A percentile compares a stretch with the other conserved stretches of the same genome.
Evolutionary conservation across 2,113 vertebrate genomes (phyloP).

Genomic region (Xenus cinereus): DNA sequence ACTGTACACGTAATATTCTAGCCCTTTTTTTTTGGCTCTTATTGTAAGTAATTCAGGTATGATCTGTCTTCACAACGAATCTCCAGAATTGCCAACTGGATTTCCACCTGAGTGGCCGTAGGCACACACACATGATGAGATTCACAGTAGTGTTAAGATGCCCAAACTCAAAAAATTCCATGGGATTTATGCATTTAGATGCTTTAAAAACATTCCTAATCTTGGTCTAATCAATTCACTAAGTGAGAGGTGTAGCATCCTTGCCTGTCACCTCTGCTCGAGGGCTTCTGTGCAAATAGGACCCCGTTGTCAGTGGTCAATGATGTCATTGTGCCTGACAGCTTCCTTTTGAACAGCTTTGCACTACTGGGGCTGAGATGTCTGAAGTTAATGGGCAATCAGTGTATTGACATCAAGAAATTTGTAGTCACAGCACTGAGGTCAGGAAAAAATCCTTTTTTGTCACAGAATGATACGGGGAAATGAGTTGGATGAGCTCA

Average conservation of each 20-base stretch:
- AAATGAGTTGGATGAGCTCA: neutral
- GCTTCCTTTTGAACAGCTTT: neutral
- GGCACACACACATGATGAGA: neutral
- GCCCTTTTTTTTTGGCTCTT: neutral
- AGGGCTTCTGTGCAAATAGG: neutral
- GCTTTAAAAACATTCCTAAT: neutral
- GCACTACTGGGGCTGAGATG: neutral
- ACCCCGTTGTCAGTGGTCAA: neutral
- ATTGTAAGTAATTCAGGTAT: neutral
- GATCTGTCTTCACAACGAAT: neutral
- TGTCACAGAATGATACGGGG: neutral
- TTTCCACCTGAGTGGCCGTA: neutral
- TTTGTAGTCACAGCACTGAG: neutral
- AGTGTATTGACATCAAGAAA: neutral
- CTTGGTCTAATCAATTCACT: neutral
- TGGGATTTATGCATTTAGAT: neutral
- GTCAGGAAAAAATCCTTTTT: neutral
- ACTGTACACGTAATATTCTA: neutral
- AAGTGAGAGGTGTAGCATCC: neutral
- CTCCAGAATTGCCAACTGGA: neutral
- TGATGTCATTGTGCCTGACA: neutral
- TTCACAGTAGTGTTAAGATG: neutral
- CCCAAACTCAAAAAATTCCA: neutral
- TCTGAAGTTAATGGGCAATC: neutral
- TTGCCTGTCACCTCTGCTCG: neutral